phyloP scores from a whole-genome alignment of 2,113 vertebrate genomes.

The Ia io region DNA sequence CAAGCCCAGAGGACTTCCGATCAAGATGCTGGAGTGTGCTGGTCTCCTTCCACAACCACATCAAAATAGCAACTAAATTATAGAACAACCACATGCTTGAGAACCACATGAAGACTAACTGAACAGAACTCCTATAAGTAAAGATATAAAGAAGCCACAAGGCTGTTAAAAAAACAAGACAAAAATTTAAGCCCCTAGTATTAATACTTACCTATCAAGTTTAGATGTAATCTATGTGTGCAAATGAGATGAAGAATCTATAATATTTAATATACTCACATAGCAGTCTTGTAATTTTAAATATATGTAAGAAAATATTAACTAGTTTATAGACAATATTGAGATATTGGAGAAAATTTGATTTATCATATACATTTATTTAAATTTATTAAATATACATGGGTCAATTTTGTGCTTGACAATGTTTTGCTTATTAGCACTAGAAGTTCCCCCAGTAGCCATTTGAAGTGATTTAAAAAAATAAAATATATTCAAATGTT shows the following conservation, averaged over 20 bases:
- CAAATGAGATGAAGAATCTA: neutral
- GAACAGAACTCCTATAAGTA: neutral
- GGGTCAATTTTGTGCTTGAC: neutral
- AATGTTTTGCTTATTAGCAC: neutral
- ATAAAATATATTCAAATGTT: neutral
- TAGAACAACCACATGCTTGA: neutral
- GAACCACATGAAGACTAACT: neutral
- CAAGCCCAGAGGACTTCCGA: neutral
- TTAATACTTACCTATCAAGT: neutral
- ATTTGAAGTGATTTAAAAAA: neutral
- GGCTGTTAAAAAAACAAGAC: neutral
- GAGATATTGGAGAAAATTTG: neutral
- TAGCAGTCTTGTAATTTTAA: neutral
- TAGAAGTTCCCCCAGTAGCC: neutral
- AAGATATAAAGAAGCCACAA: neutral
- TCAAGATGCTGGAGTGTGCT: neutral
- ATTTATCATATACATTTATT: neutral
- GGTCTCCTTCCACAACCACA: neutral
- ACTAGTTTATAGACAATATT: neutral
- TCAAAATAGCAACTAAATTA: neutral
- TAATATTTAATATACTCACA: neutral
- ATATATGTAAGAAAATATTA: neutral
- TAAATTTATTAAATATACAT: neutral
- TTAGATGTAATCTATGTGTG: neutral
- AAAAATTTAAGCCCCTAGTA: neutral